A percentile compares a stretch with the other conserved stretches of the same genome.
These are phyloP conservation scores for Pyrrhosoma nymphula DNA, from an alignment of 2,888 invertebrate genomes.

Conservation along the genomic window DNA sequence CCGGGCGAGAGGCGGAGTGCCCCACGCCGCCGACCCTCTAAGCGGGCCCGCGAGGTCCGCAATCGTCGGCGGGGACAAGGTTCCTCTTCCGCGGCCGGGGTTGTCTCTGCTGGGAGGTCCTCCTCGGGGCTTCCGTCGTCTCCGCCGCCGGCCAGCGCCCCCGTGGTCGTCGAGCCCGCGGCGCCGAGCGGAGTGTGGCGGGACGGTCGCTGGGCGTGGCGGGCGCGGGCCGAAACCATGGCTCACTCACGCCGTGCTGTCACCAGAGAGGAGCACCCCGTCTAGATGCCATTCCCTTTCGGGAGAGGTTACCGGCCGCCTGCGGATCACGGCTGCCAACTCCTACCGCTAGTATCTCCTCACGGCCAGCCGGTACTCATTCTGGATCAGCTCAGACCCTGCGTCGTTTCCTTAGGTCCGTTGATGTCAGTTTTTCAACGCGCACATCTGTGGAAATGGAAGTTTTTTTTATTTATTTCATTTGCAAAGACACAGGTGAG, in stretches of 20 bases:
- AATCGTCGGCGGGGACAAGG: background rate
- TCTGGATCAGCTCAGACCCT: background rate
- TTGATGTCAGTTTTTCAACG: background rate
- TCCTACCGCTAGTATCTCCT: background rate
- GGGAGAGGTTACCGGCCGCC: background rate
- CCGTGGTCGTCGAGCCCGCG: background rate
- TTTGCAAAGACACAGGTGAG: too few species aligned
- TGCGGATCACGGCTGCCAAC: background rate
- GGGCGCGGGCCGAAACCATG: slow-evolving; percentile 7
- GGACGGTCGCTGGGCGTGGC: slow-evolving; percentile 47
- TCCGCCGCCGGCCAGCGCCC: background rate
- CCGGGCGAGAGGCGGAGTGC: background rate
- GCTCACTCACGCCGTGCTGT: background rate
- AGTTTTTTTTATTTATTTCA: too few species aligned
- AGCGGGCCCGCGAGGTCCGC: background rate
- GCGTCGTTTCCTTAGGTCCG: background rate
- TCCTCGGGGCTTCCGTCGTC: background rate
- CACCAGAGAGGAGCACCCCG: background rate
- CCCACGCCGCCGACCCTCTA: background rate
- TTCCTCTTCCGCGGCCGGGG: background rate
- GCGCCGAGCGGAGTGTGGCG: slow-evolving; percentile 23
- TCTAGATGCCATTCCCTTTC: background rate
- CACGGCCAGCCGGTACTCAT: background rate
- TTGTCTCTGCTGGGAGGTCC: background rate
- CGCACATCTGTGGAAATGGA: background rate